Conservation (phyloP, 2,113 vertebrate species). For the Dicaeum eximium region DNA sequence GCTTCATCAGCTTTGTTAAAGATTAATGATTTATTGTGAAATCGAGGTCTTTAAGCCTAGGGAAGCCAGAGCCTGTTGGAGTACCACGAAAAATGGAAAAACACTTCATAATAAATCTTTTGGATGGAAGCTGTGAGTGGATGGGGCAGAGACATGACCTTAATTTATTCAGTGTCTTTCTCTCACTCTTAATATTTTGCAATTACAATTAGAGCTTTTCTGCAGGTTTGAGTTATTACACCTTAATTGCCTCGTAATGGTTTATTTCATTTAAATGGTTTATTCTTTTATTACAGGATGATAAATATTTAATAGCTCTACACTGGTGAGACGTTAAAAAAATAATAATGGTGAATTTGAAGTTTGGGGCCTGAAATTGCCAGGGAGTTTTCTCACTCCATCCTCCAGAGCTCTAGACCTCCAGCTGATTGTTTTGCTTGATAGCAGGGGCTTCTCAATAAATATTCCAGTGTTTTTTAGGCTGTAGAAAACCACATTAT, state of each 20-base stretch:
- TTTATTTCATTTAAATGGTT: conserved; percentile 18
- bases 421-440: not conserved
- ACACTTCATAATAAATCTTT: conserved; percentile 47
- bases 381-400: not conserved
- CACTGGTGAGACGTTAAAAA: not conserved
- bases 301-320: not conserved
- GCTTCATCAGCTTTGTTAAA: conserved; percentile 55
- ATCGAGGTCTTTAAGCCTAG: conserved; percentile 10
- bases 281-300: not conserved
- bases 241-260: not conserved
- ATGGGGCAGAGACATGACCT: conserved; percentile 25
- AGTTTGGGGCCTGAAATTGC: not conserved
- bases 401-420: too few species aligned
- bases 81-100: not conserved
- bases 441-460: not conserved
- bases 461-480: not conserved
- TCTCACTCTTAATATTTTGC: conserved; percentile 32
- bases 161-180: conserved; percentile 26
- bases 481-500: not conserved
- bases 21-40: conserved; percentile 55
- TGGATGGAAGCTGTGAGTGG: conserved; percentile 22
- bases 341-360: not conserved
- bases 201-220: not conserved
- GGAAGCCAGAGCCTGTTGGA: conserved; percentile 36
- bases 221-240: not conserved